phyloP scores from a whole-genome alignment of 2,797 vertebrate species.

The Champsocephalus esox region DNA sequence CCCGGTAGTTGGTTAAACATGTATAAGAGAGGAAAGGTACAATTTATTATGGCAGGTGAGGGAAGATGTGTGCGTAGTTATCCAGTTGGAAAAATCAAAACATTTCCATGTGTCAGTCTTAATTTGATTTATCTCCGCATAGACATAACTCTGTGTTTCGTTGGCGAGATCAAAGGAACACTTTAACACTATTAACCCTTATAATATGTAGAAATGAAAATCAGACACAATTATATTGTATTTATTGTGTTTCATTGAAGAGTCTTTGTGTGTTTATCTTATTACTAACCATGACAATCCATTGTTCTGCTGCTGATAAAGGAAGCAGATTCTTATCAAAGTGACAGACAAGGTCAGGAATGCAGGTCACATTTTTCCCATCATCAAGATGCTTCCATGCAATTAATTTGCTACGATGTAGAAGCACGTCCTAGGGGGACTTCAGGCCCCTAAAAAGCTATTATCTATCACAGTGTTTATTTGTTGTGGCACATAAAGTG shows the following conservation, averaged over 20 bases:
- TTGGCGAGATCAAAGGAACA: slow-evolving; percentile 2
- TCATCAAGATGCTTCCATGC: slow-evolving; percentile 39
- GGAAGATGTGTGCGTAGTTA: slow-evolving; percentile 20
- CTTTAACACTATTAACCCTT: too few relatives aligned
- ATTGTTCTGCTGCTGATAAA: slow-evolving; percentile 19
- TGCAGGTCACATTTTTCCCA: slow-evolving; percentile 37
- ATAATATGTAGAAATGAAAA: background rate
- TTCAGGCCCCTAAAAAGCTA: slow-evolving; percentile 31
- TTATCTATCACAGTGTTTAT: slow-evolving; percentile 46
- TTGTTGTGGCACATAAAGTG: slow-evolving; percentile 59
- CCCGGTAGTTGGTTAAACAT: slow-evolving; percentile 47
- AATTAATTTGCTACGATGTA: slow-evolving; percentile 50
- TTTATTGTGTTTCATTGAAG: too few relatives aligned
- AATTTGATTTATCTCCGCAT: slow-evolving; percentile 7
- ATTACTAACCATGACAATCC: background rate
- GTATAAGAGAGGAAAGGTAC: slow-evolving; percentile 43
- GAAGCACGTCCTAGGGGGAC: slow-evolving; percentile 18
- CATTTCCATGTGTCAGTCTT: slow-evolving; percentile 10
- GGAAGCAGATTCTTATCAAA: slow-evolving; percentile 30
- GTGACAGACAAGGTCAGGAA: slow-evolving; percentile 57
- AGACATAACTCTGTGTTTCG: slow-evolving; percentile 7
- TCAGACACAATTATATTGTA: too few relatives aligned
- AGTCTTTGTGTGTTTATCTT: background rate
- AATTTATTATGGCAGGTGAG: slow-evolving; percentile 45
- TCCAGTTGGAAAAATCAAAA: slow-evolving; percentile 25